Evolutionary conservation across 2,888 invertebrate species (phyloP), one percentile per base, ranked within the genome.

Genomic region (Callyntrura sp.): DNA sequence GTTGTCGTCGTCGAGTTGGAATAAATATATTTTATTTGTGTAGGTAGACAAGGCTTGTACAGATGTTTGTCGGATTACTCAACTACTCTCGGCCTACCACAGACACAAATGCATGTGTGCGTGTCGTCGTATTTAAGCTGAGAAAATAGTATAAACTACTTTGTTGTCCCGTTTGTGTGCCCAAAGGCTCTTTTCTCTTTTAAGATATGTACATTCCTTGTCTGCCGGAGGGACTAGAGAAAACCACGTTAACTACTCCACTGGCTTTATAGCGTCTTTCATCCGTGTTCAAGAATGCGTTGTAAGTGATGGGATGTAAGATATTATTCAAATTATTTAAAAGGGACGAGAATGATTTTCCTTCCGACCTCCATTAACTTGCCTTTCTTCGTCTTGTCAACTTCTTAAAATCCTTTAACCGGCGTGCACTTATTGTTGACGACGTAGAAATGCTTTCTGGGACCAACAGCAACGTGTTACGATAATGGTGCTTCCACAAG

Each of bases 41-140:
- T 60, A 35, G 35, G 35, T 35, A 35, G 35, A 35, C 35, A 35
- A n/a, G 60, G 68, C 17, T 68, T 83, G 45, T 25, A 68, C 11
- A 11, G 70, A 43, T 62, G 28, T 78, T 79, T 78, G 48, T 65
- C 51, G 86, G 86, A 86, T 86, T 86, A 86, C 84, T 45, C 5
- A 14, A 23, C 68, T 57, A 35, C 70, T 57, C 35, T n/a, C 60
- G 14, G 45, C 17, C 43, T 70, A 2, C 35, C 60, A 25, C 43
- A 23, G 14, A 45, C 20, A 62, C 6, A 28, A 17, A 57, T 25
- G 23, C 57, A 35, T 4, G 48, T 51, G 28, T n/a, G n/a, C n/a
- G n/a, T n/a, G n/a, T n/a, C n/a, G n/a, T n/a, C 28, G 68, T 17
- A 0, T 35, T 9, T 20, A 28, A 9, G 28, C 6, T 45, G 45